Evolutionary conservation across 2,797 vertebrate genomes (phyloP).

Genomic region (Melanotaenia parkinsoni): DNA sequence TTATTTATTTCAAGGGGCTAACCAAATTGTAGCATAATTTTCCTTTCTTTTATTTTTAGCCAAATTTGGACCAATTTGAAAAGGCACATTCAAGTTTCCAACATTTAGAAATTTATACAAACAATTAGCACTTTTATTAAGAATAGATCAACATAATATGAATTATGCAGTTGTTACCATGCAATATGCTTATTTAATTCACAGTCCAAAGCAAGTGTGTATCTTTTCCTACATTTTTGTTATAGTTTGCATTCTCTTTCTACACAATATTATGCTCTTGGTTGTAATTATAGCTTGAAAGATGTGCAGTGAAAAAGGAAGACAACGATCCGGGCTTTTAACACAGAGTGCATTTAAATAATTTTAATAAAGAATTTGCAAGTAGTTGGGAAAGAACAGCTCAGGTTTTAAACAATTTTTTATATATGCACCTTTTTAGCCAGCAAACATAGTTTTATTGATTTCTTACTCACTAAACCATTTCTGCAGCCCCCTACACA

Average conservation of each 20-base stretch:
- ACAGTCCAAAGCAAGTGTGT: background rate
- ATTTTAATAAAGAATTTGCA: background rate
- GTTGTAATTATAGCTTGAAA: background rate
- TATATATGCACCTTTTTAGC: background rate
- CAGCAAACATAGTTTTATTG: no score
- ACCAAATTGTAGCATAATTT: slow-evolving; percentile 31
- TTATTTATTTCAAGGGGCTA: slow-evolving; percentile 56
- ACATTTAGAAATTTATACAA: background rate
- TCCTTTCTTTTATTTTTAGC: slow-evolving; percentile 12
- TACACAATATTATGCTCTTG: background rate
- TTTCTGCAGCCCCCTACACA: no score
- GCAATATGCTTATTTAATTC: background rate
- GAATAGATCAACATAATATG: background rate
- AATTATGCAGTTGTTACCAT: background rate
- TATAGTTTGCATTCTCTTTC: background rate
- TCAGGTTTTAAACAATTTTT: background rate
- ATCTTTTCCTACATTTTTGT: background rate
- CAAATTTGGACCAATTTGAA: slow-evolving; percentile 7
- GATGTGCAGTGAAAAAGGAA: background rate
- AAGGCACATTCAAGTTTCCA: background rate
- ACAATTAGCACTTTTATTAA: background rate
- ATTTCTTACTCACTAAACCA: no score
- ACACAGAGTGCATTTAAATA: slow-evolving; percentile 1
- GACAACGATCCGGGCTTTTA: background rate
- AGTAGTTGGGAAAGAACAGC: no score